Evolutionary conservation across 2,113 vertebrate genomes (phyloP).

Genomic region (Pseudorectes ferrugineus): DNA sequence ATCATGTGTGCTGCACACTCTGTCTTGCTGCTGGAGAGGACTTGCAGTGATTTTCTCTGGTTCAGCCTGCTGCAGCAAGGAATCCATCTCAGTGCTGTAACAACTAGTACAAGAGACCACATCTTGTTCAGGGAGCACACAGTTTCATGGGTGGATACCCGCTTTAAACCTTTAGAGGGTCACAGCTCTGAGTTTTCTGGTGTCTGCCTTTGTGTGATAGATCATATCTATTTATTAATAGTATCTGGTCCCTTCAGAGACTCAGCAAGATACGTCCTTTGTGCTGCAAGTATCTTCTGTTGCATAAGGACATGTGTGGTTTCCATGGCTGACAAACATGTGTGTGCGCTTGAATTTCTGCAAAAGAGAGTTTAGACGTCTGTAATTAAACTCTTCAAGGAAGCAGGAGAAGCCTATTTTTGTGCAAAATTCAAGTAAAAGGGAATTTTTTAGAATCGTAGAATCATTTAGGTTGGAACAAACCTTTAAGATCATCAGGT

Average conservation of each 20-base stretch:
- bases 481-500: background rate
- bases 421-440: background rate
- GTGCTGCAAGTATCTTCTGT: background rate
- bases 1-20: background rate
- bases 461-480: background rate
- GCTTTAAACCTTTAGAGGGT: background rate
- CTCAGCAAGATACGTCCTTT: background rate
- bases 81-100: background rate
- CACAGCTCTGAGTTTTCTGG: background rate
- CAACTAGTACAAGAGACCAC: background rate
- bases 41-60: background rate
- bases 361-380: background rate
- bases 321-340: background rate
- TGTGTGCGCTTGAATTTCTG: fast-evolving
- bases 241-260: background rate
- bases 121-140: background rate
- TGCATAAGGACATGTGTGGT: background rate
- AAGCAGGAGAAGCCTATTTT: background rate
- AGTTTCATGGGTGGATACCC: background rate
- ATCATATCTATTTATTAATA: background rate
- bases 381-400: background rate
- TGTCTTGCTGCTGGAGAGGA: background rate
- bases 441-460: background rate
- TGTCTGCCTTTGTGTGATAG: background rate
- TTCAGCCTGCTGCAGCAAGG: background rate